Conservation (phyloP, 2,797 vertebrate species). For the Poeciliopsis paucimaculata region DNA sequence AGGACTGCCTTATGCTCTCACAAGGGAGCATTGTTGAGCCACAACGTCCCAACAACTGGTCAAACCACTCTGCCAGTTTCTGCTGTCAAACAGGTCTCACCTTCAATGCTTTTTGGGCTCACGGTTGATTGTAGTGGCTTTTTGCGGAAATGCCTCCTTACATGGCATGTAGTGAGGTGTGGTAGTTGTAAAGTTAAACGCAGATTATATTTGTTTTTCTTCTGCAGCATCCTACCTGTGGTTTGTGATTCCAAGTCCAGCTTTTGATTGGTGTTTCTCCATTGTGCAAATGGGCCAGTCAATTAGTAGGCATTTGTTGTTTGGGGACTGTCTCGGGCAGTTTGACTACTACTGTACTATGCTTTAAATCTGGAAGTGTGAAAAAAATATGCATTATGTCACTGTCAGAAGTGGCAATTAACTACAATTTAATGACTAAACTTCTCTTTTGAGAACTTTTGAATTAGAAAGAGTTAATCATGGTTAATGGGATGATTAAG, state of each 20-base stretch:
- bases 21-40: constrained; percentile 38
- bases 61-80: constrained; percentile 16
- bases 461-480: constrained; percentile 12
- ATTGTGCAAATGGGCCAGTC: neutral
- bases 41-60: constrained; percentile 2
- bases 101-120: neutral
- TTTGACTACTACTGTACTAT: neutral
- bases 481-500: constrained; percentile 15
- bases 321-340: neutral
- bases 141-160: constrained; percentile 25
- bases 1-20: constrained; percentile 37
- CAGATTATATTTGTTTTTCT: constrained; percentile 1
- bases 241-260: constrained; percentile 1
- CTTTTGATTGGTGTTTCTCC: neutral
- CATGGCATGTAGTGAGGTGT: constrained; percentile 11
- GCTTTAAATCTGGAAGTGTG: neutral
- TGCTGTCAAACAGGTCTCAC: constrained; percentile 20
- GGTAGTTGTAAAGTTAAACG: constrained; percentile 17
- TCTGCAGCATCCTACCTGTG: neutral
- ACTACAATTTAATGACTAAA: neutral
- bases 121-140: neutral
- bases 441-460: neutral
- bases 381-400: neutral
- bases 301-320: neutral
- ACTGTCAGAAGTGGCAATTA: neutral